Conservation (phyloP, 2,888 invertebrate genomes). For the Himalopsyche tibetana region DNA sequence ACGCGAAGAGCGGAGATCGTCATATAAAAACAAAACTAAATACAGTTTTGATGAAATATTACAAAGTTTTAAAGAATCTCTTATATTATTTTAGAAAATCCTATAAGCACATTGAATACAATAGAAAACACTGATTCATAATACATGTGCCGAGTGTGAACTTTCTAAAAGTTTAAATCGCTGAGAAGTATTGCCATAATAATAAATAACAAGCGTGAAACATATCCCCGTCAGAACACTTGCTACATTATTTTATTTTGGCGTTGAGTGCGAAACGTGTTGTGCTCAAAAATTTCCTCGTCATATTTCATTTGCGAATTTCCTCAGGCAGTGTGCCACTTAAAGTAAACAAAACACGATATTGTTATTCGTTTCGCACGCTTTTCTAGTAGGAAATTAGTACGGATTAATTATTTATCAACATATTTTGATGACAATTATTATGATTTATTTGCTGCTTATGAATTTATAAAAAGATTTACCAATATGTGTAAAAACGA, state of each 20-base stretch:
- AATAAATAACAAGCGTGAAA: slow-evolving; percentile 29
- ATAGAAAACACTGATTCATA: too few relatives aligned
- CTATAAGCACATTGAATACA: too few relatives aligned
- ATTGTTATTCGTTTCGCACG: background rate
- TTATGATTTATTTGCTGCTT: background rate
- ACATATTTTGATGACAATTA: background rate
- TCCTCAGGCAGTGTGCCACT: background rate
- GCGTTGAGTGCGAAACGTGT: slow-evolving; percentile 14
- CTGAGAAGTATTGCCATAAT: background rate
- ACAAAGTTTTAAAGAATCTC: too few relatives aligned
- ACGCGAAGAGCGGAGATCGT: too few relatives aligned
- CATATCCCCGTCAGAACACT: slow-evolving; percentile 19
- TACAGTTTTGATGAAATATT: too few relatives aligned
- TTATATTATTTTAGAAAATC: too few relatives aligned
- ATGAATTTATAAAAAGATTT: background rate
- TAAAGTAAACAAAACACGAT: background rate
- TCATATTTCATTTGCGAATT: background rate
- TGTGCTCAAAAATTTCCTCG: slow-evolving; percentile 9
- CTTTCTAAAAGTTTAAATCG: slow-evolving; percentile 1
- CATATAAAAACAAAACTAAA: too few relatives aligned
- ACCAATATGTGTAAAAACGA: background rate
- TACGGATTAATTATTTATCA: background rate
- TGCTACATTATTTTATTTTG: slow-evolving; percentile 9
- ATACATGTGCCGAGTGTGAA: background rate
- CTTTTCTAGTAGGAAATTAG: background rate